Conservation (phyloP, 2,888 invertebrate species). For the Trilocha varians region DNA sequence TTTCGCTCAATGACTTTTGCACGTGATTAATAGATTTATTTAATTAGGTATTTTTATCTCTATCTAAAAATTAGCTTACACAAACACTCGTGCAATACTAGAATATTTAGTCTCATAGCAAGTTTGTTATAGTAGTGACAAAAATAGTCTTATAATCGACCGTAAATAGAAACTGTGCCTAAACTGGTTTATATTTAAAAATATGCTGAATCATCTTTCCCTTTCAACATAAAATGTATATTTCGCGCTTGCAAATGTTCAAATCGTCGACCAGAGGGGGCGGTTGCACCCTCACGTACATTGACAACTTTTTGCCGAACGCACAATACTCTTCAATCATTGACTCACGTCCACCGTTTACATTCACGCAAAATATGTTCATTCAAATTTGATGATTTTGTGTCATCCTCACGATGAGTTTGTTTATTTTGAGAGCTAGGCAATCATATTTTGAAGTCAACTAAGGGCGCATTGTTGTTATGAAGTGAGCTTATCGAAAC, state of each 20-base stretch:
- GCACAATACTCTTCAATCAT: constrained; percentile 50
- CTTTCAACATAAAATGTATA: background rate
- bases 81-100: no score
- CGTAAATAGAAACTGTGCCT: no score
- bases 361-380: constrained; percentile 44
- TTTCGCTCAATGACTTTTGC: no score
- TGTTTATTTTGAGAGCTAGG: constrained; percentile 41
- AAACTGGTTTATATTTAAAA: background rate
- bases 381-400: constrained; percentile 49
- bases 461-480: constrained; percentile 21
- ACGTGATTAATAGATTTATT: no score
- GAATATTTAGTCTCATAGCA: no score
- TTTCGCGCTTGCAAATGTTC: background rate
- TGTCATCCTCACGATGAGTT: constrained; percentile 38
- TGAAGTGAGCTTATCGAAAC: background rate
- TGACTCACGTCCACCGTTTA: constrained; percentile 34
- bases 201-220: background rate
- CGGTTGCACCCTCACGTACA: constrained; percentile 18
- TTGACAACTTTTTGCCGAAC: constrained; percentile 51
- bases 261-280: constrained; percentile 19
- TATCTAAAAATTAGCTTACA: no score
- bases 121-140: no score
- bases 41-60: no score
- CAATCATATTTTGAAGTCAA: constrained; percentile 37
- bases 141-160: no score